Percentiles rank a stretch among this genome's conserved stretches.
Evolutionary conservation across 2,797 vertebrate species (phyloP).

Genomic region (Anas flavirostris): DNA sequence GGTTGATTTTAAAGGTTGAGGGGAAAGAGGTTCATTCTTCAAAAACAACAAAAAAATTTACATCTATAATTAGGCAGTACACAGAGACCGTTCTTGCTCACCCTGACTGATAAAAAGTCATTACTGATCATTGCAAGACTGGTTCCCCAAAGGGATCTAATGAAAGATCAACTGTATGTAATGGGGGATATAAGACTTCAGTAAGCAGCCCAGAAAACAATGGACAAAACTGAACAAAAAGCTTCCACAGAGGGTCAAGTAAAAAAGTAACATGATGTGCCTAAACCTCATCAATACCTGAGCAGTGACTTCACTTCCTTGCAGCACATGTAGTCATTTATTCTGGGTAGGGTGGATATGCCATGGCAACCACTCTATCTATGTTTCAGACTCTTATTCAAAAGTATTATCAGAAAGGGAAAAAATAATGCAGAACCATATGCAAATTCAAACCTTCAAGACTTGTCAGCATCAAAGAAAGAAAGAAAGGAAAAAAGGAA

Average conservation of each 20-base stretch:
- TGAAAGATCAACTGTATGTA: not conserved
- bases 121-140: not conserved
- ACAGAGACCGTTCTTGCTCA: not conserved
- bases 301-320: not conserved
- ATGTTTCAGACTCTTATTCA: not conserved
- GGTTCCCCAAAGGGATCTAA: not conserved
- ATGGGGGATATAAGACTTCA: not conserved
- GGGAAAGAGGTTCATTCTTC: not conserved
- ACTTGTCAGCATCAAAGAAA: not conserved
- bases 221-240: not conserved
- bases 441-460: not conserved
- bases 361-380: not conserved
- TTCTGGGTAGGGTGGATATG: not conserved
- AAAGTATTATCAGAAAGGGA: not conserved
- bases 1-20: conserved; percentile 22
- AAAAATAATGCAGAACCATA: not conserved
- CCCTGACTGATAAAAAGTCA: not conserved
- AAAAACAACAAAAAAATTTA: not conserved
- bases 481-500: fast-evolving
- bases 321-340: not conserved
- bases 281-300: not conserved
- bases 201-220: not conserved
- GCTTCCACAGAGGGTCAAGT: not conserved
- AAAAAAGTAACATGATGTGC: not conserved
- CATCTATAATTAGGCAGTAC: not conserved